A percentile compares a stretch with the other conserved stretches of the same genome.
Evolutionary conservation across 2,113 vertebrate genomes (phyloP).

Genomic region (Triplophysa rosa): DNA sequence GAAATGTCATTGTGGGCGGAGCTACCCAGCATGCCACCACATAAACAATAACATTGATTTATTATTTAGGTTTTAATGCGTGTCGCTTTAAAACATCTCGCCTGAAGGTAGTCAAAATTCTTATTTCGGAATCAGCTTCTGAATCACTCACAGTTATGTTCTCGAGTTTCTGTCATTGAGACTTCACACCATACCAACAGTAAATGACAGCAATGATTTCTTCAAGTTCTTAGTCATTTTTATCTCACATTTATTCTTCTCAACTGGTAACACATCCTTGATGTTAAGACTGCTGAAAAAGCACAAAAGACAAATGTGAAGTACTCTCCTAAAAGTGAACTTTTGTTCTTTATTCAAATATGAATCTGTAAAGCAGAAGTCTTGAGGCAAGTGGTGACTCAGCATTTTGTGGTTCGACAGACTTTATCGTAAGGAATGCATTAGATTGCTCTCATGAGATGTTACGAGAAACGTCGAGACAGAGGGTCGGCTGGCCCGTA

Average conservation of each 20-base stretch:
- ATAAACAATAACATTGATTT: no score
- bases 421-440: conserved; percentile 8
- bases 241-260: no score
- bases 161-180: no score
- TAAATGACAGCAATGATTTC: no score
- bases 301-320: conserved; percentile 22
- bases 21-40: no score
- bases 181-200: no score
- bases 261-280: no score
- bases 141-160: neutral
- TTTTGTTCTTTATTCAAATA: conserved; percentile 29
- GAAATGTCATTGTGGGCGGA: no score
- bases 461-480: neutral
- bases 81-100: no score
- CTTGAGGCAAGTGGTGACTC: conserved; percentile 33
- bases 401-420: conserved; percentile 16
- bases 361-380: neutral
- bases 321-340: conserved; percentile 32
- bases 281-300: conserved; percentile 14
- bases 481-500: neutral
- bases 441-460: conserved; percentile 7
- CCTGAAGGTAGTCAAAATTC: neutral
- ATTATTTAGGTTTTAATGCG: no score
- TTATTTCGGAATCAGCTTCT: conserved; percentile 17
- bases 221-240: no score